A percentile compares a stretch with the other conserved stretches of the same genome.
Conservation (phyloP, 2,797 vertebrate species). For the Simalia tracyae region DNA sequence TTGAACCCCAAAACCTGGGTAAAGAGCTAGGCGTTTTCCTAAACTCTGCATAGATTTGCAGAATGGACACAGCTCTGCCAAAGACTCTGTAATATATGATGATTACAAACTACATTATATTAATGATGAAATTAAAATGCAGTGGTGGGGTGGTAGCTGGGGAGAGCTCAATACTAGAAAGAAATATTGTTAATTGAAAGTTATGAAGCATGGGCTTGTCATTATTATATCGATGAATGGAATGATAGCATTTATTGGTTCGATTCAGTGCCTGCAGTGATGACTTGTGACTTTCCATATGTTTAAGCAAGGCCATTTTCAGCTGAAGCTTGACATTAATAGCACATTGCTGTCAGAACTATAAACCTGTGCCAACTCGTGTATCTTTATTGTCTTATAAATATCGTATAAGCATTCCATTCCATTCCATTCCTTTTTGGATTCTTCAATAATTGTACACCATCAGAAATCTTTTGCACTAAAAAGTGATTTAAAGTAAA, state of each 20-base stretch:
- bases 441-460: not conserved
- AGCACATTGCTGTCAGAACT: not conserved
- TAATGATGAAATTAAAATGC: not conserved
- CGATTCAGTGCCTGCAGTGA: not conserved
- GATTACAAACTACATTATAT: not conserved
- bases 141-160: not conserved
- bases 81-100: not conserved
- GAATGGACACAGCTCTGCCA: not conserved
- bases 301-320: constrained; percentile 1
- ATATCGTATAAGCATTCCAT: not conserved
- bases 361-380: not conserved
- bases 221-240: not conserved
- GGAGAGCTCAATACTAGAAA: not conserved
- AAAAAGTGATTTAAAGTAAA: not conserved
- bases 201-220: constrained; percentile 3
- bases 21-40: too few relatives aligned
- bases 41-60: not conserved
- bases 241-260: constrained; percentile 17
- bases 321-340: not conserved
- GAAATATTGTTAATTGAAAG: constrained; percentile 18
- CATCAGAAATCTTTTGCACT: not conserved
- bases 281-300: constrained; percentile 6
- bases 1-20: not conserved
- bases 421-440: not conserved
- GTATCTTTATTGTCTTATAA: not conserved